Evolutionary conservation across 1,140 invertebrate genomes (phyloP).

Genomic region (Papilio glaucus): DNA sequence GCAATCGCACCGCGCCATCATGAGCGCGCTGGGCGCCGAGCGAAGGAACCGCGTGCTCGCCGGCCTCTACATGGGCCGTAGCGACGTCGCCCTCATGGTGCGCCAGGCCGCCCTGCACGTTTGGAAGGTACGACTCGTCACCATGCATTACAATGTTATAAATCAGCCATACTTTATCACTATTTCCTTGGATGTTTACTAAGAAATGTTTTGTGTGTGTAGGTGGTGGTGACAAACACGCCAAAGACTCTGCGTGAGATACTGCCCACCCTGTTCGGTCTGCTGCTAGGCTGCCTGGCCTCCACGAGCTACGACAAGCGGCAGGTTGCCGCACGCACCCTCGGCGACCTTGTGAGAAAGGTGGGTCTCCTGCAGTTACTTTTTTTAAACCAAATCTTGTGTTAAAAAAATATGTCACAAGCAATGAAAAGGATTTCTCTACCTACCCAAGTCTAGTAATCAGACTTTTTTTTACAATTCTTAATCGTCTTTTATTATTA

Average conservation of each 20-base stretch:
- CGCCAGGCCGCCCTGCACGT: constrained; percentile 98
- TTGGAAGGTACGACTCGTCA: constrained; percentile 90
- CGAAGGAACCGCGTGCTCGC: constrained; percentile 96
- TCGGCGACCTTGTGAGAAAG: constrained; percentile 98
- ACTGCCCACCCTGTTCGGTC: constrained; percentile 95
- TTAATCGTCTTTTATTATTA: too few species aligned
- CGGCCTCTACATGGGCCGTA: constrained; percentile 98
- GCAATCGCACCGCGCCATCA: constrained; percentile 96
- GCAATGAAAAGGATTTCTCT: too few species aligned
- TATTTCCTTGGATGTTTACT: not conserved
- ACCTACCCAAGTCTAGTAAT: too few species aligned
- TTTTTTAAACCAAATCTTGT: too few species aligned
- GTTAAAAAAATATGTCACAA: too few species aligned
- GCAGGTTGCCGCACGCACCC: constrained; percentile 96
- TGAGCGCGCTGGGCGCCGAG: constrained; percentile 93
- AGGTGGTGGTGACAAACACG: constrained; percentile 97
- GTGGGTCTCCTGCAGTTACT: too few species aligned
- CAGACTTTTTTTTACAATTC: too few species aligned
- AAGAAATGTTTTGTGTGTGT: not conserved
- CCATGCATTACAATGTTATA: not conserved
- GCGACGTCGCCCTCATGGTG: constrained; percentile 98
- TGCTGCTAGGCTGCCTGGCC: constrained; percentile 96
- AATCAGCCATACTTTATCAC: too few species aligned
- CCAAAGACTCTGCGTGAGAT: constrained; percentile 98
- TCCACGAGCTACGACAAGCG: constrained; percentile 98